Evolutionary conservation across 2,888 invertebrate genomes (phyloP), one percentile per base, ranked within the genome.

Genomic region (Seira ritae): DNA sequence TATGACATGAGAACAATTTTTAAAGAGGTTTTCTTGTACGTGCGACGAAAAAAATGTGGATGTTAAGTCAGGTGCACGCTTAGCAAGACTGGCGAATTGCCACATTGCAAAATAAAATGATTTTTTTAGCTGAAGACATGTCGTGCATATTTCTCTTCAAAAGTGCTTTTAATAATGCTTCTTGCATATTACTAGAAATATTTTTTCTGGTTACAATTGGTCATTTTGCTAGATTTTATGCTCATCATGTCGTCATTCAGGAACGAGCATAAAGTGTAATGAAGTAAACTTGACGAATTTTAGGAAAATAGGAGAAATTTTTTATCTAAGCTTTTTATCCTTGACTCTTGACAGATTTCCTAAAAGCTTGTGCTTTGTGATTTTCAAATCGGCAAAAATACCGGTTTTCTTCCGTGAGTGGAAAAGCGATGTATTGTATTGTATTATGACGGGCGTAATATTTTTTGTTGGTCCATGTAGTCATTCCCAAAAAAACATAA

Each of bases 301-400:
- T 68, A 68, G 74, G 68, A 70, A 74, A 55, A 77, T 69, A 65
- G 55, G 37, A n/a, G 46, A 20, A 46, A 62, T 75, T 71, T 80
- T 79, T 81, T 76, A 81, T 71, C 81, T 76, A 0, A 62, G 60
- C 31, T 76, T 81, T 81, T 75, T 70, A 75, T 75, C 71, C 81
- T 81, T 81, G 81, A 81, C 75, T 76, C 65, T 81, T 81, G 75
- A 81, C 80, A 76, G 81, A 81, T 76, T 81, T 81, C 71, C 69
- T 81, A 76, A 76, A 70, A 71, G 81, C 66, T 71, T 65, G 70
- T 12, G 4, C 74, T 68, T 69, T 74, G 69, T 24, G 71, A 76
- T 71, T 81, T 75, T 76, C 71, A 71, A 60, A 70, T 66, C n/a
- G n/a, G n/a, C n/a, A 76, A 76, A 70, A 76, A 76, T 75, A 81